phyloP scores from a whole-genome alignment of 2,113 vertebrate species.

The Calidris pugnax region DNA sequence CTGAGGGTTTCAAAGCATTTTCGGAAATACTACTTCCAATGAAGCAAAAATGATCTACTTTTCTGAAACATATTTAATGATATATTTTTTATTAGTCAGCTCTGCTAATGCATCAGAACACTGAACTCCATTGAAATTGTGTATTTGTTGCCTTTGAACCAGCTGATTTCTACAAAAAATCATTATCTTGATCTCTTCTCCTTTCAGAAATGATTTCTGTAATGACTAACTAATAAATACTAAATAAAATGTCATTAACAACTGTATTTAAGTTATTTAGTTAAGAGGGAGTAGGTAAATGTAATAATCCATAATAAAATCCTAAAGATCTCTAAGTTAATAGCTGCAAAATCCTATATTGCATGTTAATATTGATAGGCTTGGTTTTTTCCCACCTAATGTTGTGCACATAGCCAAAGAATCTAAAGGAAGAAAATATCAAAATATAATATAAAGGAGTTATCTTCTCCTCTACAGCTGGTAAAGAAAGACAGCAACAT shows the following conservation, averaged over 20 bases:
- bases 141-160: neutral
- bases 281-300: neutral
- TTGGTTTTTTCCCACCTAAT: neutral
- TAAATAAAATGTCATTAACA: neutral
- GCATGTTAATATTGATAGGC: neutral
- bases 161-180: neutral
- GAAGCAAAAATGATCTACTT: neutral
- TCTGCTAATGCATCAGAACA: neutral
- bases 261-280: neutral
- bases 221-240: neutral
- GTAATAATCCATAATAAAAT: neutral
- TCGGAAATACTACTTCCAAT: neutral
- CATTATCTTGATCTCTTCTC: neutral
- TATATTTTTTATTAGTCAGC: neutral
- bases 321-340: neutral
- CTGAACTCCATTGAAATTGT: neutral
- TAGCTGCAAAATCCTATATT: neutral
- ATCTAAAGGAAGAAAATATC: neutral
- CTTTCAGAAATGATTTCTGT: neutral
- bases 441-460: neutral
- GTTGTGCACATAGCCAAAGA: neutral
- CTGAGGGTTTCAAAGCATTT: neutral
- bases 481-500: neutral
- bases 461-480: neutral
- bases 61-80: neutral